Conservation (phyloP, 2,797 vertebrate species). For the Neosalanx taihuensis region DNA sequence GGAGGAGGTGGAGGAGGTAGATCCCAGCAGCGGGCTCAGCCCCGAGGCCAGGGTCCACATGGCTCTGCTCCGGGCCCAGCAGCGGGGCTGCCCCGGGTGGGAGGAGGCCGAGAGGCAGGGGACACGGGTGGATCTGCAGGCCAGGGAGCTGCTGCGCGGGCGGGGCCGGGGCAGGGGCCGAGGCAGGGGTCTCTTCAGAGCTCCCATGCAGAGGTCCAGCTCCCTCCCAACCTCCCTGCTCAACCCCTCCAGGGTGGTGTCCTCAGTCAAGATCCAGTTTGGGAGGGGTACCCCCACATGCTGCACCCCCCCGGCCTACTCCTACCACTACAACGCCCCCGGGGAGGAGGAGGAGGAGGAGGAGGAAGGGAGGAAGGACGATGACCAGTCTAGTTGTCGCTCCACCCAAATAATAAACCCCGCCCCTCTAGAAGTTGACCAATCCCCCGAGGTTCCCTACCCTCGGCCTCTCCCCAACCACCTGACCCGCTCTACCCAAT, state of each 20-base stretch:
- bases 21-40: constrained; percentile 1
- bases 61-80: constrained; percentile 52
- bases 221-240: constrained; percentile 84
- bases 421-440: constrained; percentile 19
- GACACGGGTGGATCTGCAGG: constrained; percentile 66
- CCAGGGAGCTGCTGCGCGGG: constrained; percentile 49
- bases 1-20: not conserved
- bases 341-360: constrained; percentile 53
- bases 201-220: constrained; percentile 82
- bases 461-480: constrained; percentile 59
- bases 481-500: constrained; percentile 74
- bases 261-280: constrained; percentile 87
- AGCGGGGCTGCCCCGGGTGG: not conserved
- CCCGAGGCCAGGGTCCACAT: constrained; percentile 44
- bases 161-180: constrained; percentile 61
- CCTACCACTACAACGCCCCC: constrained; percentile 76
- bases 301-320: constrained; percentile 81
- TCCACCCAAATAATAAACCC: constrained; percentile 78
- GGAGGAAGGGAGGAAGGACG: constrained; percentile 27
- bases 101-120: not conserved
- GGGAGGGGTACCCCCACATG: constrained; percentile 75
- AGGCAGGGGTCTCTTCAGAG: constrained; percentile 69
- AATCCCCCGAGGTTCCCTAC: constrained; percentile 46
- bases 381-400: constrained; percentile 56
- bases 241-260: constrained; percentile 83